Evolutionary conservation across 1,140 invertebrate species (phyloP).

Genomic region (Parapsyche elsis): DNA sequence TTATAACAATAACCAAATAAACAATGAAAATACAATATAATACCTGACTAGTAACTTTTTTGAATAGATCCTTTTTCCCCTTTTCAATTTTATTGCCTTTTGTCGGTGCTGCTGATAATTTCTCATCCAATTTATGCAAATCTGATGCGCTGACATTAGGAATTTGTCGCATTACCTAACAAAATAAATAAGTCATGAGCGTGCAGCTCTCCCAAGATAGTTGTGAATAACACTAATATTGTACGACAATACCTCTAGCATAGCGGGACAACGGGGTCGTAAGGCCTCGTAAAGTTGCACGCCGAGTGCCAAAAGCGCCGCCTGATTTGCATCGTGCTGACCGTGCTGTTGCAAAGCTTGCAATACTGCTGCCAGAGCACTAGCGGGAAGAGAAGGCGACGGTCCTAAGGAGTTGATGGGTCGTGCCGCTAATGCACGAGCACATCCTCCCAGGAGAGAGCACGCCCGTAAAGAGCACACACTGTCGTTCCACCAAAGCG

Average conservation of each 20-base stretch:
- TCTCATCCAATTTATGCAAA: slow-evolving; percentile 85
- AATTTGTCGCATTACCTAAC: slow-evolving; percentile 77
- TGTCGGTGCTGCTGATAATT: slow-evolving; percentile 75
- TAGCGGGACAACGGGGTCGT: slow-evolving; percentile 78
- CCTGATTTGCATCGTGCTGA: slow-evolving; percentile 86
- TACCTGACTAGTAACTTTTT: slow-evolving; percentile 85
- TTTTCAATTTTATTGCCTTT: slow-evolving; percentile 86
- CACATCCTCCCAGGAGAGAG: slow-evolving; percentile 68
- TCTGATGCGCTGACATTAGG: slow-evolving; percentile 82
- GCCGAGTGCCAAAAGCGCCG: slow-evolving; percentile 75
- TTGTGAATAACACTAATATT: neutral
- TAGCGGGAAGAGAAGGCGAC: slow-evolving; percentile 73
- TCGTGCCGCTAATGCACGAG: slow-evolving; percentile 65
- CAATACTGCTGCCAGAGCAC: slow-evolving; percentile 79
- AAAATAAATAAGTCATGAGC: slow-evolving; percentile 45
- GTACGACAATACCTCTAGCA: slow-evolving; percentile 64
- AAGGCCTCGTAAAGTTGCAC: slow-evolving; percentile 85
- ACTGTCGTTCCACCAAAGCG: slow-evolving; percentile 89
- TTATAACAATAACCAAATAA: no score
- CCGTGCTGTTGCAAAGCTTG: slow-evolving; percentile 82
- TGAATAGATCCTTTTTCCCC: slow-evolving; percentile 90
- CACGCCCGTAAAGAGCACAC: slow-evolving; percentile 81
- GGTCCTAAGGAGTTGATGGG: slow-evolving; percentile 69
- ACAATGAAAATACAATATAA: no score
- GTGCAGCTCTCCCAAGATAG: neutral